phyloP scores from a whole-genome alignment of 2,797 vertebrate genomes.

The Corythornis leucogaster region DNA sequence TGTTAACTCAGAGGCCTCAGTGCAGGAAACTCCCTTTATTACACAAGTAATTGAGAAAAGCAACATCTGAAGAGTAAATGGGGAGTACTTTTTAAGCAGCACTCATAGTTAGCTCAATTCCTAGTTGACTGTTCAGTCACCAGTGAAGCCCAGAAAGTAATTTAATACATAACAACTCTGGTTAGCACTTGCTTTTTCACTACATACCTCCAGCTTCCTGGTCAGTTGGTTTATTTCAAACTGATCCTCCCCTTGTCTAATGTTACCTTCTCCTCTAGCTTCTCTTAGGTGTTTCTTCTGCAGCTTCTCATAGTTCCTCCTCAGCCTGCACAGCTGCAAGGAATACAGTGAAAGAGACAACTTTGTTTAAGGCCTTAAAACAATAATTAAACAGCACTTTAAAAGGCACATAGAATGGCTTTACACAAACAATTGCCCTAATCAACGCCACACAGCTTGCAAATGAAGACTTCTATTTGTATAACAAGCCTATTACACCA shows the following conservation, averaged over 20 bases:
- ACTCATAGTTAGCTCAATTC: neutral
- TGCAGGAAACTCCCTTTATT: neutral
- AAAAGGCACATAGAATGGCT: neutral
- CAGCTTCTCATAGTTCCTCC: constrained; percentile 92
- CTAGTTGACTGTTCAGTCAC: neutral
- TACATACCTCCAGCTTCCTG: constrained; percentile 85
- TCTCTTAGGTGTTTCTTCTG: constrained; percentile 88
- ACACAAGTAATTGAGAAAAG: neutral
- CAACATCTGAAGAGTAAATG: neutral
- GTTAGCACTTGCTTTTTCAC: neutral
- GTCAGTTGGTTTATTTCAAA: constrained; percentile 82
- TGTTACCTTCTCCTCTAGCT: constrained; percentile 72
- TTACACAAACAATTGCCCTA: constrained; percentile 15
- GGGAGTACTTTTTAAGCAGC: neutral
- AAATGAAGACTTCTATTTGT: neutral
- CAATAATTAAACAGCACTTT: neutral
- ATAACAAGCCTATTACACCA: neutral
- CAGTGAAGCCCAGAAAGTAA: neutral
- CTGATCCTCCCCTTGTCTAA: constrained; percentile 74
- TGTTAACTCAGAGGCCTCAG: neutral
- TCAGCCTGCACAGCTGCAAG: constrained; percentile 87
- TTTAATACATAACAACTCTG: neutral
- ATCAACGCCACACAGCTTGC: neutral
- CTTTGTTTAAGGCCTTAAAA: neutral
- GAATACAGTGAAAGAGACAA: constrained; percentile 32